Percentiles rank a stretch among this genome's conserved stretches.
These are phyloP conservation scores for Thunnus maccoyii DNA, from an alignment of 2,113 vertebrate species.

Conservation along the genomic window DNA sequence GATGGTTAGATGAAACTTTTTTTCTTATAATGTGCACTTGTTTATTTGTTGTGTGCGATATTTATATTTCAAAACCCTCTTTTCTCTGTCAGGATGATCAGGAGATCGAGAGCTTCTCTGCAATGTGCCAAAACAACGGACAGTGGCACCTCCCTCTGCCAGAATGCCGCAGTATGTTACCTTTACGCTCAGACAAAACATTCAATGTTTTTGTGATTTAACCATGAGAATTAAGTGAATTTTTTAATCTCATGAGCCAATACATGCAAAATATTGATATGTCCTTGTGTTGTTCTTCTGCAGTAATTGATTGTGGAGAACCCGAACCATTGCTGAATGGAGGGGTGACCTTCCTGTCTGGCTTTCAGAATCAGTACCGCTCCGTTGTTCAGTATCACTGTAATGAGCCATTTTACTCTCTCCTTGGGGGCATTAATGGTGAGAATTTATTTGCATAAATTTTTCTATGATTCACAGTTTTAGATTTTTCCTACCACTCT, in stretches of 20 bases:
- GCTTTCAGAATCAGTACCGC: constrained; percentile 75
- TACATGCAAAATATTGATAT: not conserved
- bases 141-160: constrained; percentile 81
- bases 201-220: no score
- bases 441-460: constrained; percentile 5
- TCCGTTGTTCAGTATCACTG: constrained; percentile 82
- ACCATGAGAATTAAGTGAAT: no score
- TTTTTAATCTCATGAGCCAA: no score
- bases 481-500: not conserved
- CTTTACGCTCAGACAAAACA: not conserved
- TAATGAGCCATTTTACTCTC: constrained; percentile 78
- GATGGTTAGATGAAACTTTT: constrained; percentile 69
- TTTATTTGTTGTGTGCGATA: not conserved
- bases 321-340: constrained; percentile 78
- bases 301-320: constrained; percentile 83
- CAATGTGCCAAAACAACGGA: constrained; percentile 78
- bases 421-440: constrained; percentile 42
- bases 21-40: not conserved
- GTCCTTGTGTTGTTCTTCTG: constrained; percentile 18
- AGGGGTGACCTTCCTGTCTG: constrained; percentile 66
- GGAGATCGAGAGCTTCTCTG: constrained; percentile 75
- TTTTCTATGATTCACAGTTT: not conserved
- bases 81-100: constrained; percentile 63
- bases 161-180: constrained; percentile 81
- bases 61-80: not conserved